A percentile compares a stretch with the other conserved stretches of the same genome.
These are phyloP conservation scores for Dasypogon diadema DNA, from an alignment of 2,888 invertebrate species.

Conservation along the genomic window DNA sequence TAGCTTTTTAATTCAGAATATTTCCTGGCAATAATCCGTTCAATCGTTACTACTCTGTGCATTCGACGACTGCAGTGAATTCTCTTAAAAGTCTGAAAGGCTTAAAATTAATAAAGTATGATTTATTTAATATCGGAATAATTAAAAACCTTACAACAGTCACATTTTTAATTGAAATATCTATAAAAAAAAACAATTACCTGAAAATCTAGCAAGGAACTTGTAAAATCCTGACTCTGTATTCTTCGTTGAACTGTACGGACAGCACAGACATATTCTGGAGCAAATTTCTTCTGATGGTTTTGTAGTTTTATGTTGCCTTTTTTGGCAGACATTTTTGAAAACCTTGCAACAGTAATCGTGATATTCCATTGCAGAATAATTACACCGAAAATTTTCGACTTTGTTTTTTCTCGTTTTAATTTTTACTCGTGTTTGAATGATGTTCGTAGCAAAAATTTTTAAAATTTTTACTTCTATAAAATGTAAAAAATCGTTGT, in stretches of 20 bases:
- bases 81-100: no score
- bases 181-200: slow-evolving; percentile 20
- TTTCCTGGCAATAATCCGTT: no score
- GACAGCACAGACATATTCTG: slow-evolving; percentile 20
- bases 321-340: slow-evolving; percentile 10
- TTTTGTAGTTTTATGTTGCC: slow-evolving; percentile 3
- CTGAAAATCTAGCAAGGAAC: slow-evolving; percentile 56
- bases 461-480: not conserved
- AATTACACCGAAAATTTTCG: not conserved
- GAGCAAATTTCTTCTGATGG: not conserved
- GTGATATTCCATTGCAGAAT: slow-evolving; percentile 32
- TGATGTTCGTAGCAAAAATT: not conserved
- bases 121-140: no score
- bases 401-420: not conserved
- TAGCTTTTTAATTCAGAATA: no score
- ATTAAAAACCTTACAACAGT: no score
- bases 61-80: no score
- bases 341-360: not conserved
- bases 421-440: not conserved
- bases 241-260: slow-evolving; percentile 40
- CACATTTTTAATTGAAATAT: no score
- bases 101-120: no score
- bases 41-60: no score
- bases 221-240: slow-evolving; percentile 55
- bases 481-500: slow-evolving; percentile 30